phyloP scores from a whole-genome alignment of 2,888 invertebrate species.

The Thecocarcelia acutangulata region DNA sequence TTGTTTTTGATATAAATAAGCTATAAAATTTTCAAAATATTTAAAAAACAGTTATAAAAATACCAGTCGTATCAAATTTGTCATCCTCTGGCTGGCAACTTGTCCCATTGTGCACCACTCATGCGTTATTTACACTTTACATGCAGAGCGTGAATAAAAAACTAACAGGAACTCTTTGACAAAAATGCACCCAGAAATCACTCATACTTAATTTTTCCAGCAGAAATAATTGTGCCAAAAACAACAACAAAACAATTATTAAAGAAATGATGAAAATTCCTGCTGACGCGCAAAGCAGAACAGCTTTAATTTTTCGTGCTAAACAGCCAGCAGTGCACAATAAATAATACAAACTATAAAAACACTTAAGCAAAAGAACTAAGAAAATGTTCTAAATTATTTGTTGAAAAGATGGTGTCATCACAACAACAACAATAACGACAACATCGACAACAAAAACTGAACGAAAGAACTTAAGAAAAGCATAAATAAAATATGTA shows the following conservation, averaged over 20 bases:
- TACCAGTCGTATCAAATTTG: no score
- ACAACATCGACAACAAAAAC: not conserved
- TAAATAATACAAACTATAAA: slow-evolving; percentile 29
- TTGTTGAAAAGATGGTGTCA: slow-evolving; percentile 40
- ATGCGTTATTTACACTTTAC: not conserved
- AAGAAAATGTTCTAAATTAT: slow-evolving; percentile 11
- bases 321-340: not conserved
- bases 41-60: no score
- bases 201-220: slow-evolving; percentile 28
- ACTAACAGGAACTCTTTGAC: slow-evolving; percentile 1
- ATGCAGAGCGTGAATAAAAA: slow-evolving; percentile 12
- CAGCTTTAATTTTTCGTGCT: not conserved
- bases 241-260: slow-evolving; percentile 5
- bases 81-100: no score
- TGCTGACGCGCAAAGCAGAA: slow-evolving; percentile 19
- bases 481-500: slow-evolving; percentile 39
- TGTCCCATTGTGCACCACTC: not conserved
- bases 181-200: not conserved
- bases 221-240: slow-evolving; percentile 12
- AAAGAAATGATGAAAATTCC: slow-evolving; percentile 27
- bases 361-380: not conserved
- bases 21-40: no score
- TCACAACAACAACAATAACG: not conserved
- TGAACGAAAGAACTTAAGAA: not conserved
- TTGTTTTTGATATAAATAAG: no score